Percentiles rank a stretch among this genome's conserved stretches.
Evolutionary conservation across 2,113 vertebrate genomes (phyloP).

Genomic region (Eulemur rufifrons): DNA sequence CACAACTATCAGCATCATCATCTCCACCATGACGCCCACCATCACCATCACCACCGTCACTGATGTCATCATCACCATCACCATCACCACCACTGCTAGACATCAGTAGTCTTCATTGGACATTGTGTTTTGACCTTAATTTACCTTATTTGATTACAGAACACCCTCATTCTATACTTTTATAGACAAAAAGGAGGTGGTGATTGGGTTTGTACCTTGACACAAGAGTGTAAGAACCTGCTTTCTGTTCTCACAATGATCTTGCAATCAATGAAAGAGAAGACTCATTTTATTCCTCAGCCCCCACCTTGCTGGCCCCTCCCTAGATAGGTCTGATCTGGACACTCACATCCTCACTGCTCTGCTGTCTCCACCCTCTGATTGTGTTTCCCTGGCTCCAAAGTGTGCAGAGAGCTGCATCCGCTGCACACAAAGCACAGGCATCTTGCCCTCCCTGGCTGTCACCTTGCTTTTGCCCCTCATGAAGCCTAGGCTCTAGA

Average conservation of each 20-base stretch:
- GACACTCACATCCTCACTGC: not conserved
- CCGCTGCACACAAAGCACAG: not conserved
- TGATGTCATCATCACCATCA: not conserved
- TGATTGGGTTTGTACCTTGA: not conserved
- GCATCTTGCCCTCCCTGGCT: not conserved
- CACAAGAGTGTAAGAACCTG: not conserved
- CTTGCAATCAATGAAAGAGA: not conserved
- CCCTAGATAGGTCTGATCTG: not conserved
- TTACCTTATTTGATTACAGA: not conserved
- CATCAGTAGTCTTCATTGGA: not conserved
- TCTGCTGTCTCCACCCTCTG: not conserved
- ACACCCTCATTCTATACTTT: not conserved
- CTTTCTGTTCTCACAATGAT: not conserved
- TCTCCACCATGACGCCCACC: accelerated
- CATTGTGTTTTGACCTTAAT: not conserved
- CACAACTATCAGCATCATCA: accelerated
- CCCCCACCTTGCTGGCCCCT: not conserved
- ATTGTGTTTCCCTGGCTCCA: not conserved
- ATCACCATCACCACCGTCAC: accelerated
- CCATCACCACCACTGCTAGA: not conserved
- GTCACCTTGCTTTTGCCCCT: not conserved
- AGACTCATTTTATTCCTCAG: not conserved
- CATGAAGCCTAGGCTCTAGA: not conserved
- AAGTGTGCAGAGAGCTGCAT: not conserved
- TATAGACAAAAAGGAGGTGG: not conserved